Percentiles rank a stretch among this genome's conserved stretches.
phyloP scores from a whole-genome alignment of 2,888 invertebrate species.

The Napeogenes sylphis region DNA sequence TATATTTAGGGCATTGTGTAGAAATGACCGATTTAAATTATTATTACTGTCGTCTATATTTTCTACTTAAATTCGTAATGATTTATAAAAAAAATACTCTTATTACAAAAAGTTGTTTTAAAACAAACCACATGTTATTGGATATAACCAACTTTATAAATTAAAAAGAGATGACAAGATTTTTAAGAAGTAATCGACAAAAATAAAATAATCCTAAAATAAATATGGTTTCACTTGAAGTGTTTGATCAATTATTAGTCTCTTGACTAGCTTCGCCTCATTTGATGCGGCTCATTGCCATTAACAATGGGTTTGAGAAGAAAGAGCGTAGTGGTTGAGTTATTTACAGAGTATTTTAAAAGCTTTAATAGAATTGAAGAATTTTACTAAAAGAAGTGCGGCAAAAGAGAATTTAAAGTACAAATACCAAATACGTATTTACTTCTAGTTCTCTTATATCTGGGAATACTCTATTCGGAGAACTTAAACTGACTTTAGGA shows the following conservation, averaged over 20 bases:
- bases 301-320: neutral
- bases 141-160: no score
- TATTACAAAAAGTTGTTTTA: no score
- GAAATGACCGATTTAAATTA: constrained; percentile 5
- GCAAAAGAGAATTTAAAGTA: no score
- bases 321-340: neutral
- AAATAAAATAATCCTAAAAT: neutral
- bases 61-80: no score
- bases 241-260: constrained; percentile 7
- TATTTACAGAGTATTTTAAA: neutral
- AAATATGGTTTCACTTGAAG: neutral
- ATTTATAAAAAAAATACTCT: no score
- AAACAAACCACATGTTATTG: no score
- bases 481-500: no score
- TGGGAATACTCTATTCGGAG: no score
- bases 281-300: constrained; percentile 5
- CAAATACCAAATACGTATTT: no score
- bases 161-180: no score
- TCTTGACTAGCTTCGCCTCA: constrained; percentile 6
- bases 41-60: neutral
- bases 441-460: no score
- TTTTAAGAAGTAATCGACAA: no score
- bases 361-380: neutral
- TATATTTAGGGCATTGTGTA: constrained; percentile 20
- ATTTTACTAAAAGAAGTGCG: neutral